These are phyloP conservation scores for Leucophora obtusa DNA, from an alignment of 2,888 invertebrate genomes.

Conservation along the genomic window DNA sequence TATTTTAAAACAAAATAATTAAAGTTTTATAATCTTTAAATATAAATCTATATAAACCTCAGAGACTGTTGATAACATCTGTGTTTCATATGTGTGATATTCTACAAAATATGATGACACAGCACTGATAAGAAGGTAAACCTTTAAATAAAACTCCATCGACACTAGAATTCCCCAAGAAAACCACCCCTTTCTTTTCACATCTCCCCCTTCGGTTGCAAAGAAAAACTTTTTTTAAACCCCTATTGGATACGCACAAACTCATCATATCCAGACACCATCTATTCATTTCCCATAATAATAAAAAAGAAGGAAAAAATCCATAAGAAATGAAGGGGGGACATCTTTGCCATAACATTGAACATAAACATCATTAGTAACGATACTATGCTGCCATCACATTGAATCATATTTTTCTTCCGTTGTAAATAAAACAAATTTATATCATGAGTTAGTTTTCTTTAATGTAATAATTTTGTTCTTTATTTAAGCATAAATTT, in stretches of 20 bases:
- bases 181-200: conserved; percentile 20
- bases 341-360: conserved; percentile 6
- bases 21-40: conserved; percentile 6
- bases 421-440: background rate
- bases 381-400: conserved; percentile 23
- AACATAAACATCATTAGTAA: conserved; percentile 54
- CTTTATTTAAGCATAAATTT: background rate
- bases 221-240: conserved; percentile 51
- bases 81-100: conserved; percentile 15
- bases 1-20: conserved; percentile 17
- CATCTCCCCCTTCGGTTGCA: background rate
- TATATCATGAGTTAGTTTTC: conserved; percentile 18
- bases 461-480: conserved; percentile 5
- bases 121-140: conserved; percentile 44
- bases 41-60: conserved; percentile 2
- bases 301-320: conserved; percentile 13
- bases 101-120: conserved; percentile 25
- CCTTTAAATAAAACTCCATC: conserved; percentile 19
- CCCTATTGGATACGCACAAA: conserved; percentile 25
- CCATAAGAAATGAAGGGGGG: background rate
- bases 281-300: conserved; percentile 35
- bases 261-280: conserved; percentile 52
- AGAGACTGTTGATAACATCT: conserved; percentile 39
- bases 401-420: conserved; percentile 24
- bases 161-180: conserved; percentile 9